These are phyloP conservation scores for Noctuana brunneofusca DNA, from an alignment of 2,888 invertebrate genomes.

Conservation along the genomic window DNA sequence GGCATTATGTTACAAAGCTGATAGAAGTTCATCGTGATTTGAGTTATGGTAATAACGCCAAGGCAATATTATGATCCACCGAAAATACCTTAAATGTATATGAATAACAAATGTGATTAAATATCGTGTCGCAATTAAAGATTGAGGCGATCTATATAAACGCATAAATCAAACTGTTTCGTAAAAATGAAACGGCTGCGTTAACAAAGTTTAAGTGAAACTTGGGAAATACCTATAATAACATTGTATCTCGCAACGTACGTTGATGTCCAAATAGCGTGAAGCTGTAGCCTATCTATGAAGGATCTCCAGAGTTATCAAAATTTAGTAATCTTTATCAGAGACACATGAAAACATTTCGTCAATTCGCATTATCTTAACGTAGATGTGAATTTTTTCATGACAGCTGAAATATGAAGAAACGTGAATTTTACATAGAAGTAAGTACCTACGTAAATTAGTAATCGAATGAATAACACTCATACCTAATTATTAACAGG, in stretches of 20 bases:
- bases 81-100: neutral
- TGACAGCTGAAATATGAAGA: too few species aligned
- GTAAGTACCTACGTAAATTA: too few species aligned
- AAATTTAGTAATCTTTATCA: slow-evolving; percentile 22
- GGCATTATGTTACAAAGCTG: slow-evolving; percentile 26
- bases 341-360: neutral
- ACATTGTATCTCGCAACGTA: slow-evolving; percentile 19
- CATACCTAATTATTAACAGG: too few species aligned
- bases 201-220: slow-evolving; percentile 32
- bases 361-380: slow-evolving; percentile 26
- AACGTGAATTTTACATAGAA: too few species aligned
- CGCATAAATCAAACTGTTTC: slow-evolving; percentile 25
- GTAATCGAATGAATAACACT: too few species aligned
- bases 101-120: slow-evolving; percentile 13
- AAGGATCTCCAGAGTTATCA: slow-evolving; percentile 5
- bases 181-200: slow-evolving; percentile 25
- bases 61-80: neutral
- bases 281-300: slow-evolving; percentile 7
- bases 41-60: slow-evolving; percentile 6
- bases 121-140: slow-evolving; percentile 20
- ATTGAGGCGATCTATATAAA: slow-evolving; percentile 19
- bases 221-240: slow-evolving; percentile 22
- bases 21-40: slow-evolving; percentile 16
- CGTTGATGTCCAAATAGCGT: slow-evolving; percentile 20
- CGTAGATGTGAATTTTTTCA: slow-evolving; percentile 35